Evolutionary conservation across 1,140 invertebrate genomes (phyloP).

Genomic region (Trichonephila clavata): DNA sequence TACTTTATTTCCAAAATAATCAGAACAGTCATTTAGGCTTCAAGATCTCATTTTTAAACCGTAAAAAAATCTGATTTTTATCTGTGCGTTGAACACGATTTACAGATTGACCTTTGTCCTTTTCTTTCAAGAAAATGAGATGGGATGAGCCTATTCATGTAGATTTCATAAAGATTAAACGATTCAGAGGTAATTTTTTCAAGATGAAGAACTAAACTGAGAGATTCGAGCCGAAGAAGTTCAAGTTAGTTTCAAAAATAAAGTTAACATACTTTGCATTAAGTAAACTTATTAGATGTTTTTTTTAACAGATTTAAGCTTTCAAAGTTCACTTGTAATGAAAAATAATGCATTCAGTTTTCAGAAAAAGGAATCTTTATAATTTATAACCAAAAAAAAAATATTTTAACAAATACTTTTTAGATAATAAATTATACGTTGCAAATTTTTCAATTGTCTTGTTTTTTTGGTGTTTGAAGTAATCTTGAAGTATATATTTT

Average conservation of each 20-base stretch:
- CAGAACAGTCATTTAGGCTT: background rate
- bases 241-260: background rate
- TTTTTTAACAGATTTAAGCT: too few species aligned
- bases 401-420: too few species aligned
- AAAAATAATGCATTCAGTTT: too few species aligned
- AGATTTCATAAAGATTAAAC: constrained; percentile 49
- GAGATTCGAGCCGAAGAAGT: background rate
- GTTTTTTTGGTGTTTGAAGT: too few species aligned
- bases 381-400: too few species aligned
- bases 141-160: constrained; percentile 15
- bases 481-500: too few species aligned
- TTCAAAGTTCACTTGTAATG: too few species aligned
- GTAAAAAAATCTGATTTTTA: constrained; percentile 35
- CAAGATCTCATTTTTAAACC: constrained; percentile 15
- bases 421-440: too few species aligned
- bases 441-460: too few species aligned
- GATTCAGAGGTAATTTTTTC: background rate
- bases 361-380: too few species aligned
- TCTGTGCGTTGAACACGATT: constrained; percentile 24
- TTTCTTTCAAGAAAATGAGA: constrained; percentile 17
- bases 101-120: background rate
- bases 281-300: background rate
- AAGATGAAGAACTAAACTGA: too few species aligned
- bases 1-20: background rate
- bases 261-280: background rate